Evolutionary conservation across 2,113 vertebrate genomes (phyloP), one percentile per base, ranked within the genome.

Genomic region (Cercocebus atys): DNA sequence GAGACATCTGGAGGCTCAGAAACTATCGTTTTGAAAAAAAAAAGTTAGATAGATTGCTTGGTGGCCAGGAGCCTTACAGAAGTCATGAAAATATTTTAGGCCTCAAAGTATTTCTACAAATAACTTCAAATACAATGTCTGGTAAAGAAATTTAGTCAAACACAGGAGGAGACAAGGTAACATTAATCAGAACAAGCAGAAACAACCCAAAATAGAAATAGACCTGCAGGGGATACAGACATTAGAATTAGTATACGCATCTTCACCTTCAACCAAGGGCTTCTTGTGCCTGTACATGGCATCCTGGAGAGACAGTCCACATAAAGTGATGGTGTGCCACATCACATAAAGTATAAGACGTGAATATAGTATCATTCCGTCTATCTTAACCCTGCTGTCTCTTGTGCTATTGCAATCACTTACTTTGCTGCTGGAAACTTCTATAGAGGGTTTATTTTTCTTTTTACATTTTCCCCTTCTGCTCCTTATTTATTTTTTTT

Each of bases 321-420:
- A 0, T 27, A n/a, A 43, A 23, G n/a, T 23, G 5, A 14, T 14
- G 38, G 47, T 5, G 59, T 1, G 7, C 8, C 22, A 2, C 0
- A 9, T 12, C 16, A 18, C n/a, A 52, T 32, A 22, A 52, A 16
- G 6, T 18, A 5, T 12, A 68, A 25, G 72, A 70, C 18, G 5
- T 9, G 2, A 13, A 50, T 27, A 30, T 13, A n/a, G 52, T 0
- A 8, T 9, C 2, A 22, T n/a, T 45, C 27, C 30, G 22, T 5
- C 55, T 22, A 32, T 73, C 59, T 45, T 5, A n/a, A 22, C 22
- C 22, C 6, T 88, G 23, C 16, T 14, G 8, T 11, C 75, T 40
- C 59, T n/a, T 10, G 3, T 2, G 50, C 32, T 61, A 38, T 38
- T 11, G 18, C 3, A 12, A 50, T 25, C 40, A 59, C 4, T 23